Conservation (phyloP, 2,888 invertebrate species). For the Pseudococcus jackbeardsleyi region DNA sequence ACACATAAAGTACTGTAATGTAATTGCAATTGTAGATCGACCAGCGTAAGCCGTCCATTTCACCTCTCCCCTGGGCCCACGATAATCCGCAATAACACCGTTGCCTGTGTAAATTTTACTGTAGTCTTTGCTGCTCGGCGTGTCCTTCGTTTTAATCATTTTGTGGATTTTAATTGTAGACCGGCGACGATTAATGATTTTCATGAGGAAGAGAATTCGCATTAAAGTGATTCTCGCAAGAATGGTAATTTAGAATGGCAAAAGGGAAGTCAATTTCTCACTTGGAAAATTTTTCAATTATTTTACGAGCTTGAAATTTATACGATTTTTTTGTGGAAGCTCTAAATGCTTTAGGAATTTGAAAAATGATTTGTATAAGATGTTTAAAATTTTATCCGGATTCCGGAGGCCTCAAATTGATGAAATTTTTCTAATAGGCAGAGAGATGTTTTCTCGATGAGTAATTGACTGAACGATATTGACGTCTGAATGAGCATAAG, state of each 20-base stretch:
- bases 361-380: too few relatives aligned
- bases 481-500: too few relatives aligned
- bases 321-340: too few relatives aligned
- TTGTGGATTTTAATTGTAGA: not conserved
- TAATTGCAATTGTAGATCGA: not conserved
- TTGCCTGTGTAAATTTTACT: not conserved
- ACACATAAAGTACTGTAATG: not conserved
- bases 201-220: not conserved
- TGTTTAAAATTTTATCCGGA: too few relatives aligned
- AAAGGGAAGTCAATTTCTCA: not conserved
- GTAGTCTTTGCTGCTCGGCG: not conserved
- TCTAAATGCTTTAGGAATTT: too few relatives aligned
- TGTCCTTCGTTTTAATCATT: not conserved
- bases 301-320: not conserved
- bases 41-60: not conserved
- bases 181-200: not conserved
- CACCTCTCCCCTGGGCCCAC: not conserved
- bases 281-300: too few relatives aligned
- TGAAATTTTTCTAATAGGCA: too few relatives aligned
- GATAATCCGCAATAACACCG: not conserved
- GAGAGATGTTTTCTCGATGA: too few relatives aligned
- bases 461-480: too few relatives aligned
- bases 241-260: not conserved
- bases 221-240: not conserved
- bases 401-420: too few relatives aligned